These are phyloP conservation scores for Aricia artaxerxes DNA, from an alignment of 2,888 invertebrate species.

Conservation along the genomic window DNA sequence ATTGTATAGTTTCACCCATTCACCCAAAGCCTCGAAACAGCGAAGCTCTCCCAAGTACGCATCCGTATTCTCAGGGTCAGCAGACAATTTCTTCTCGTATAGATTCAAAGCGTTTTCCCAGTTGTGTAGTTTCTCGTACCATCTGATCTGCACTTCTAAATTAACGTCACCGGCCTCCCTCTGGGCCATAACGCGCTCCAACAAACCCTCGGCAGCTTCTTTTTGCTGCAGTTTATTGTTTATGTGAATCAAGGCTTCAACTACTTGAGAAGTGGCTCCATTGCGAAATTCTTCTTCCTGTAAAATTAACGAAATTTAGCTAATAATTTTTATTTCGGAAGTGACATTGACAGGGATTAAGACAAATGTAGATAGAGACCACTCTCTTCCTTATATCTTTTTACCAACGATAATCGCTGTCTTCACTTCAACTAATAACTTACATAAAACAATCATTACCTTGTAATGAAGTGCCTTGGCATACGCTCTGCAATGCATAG, in stretches of 20 bases:
- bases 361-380: too few relatives aligned
- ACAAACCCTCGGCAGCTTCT: slow-evolving; percentile 96
- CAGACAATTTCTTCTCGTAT: slow-evolving; percentile 88
- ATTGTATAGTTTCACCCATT: slow-evolving; percentile 94
- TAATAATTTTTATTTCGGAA: neutral
- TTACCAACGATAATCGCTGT: too few relatives aligned
- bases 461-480: slow-evolving; percentile 84
- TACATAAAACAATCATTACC: slow-evolving; percentile 46
- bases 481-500: slow-evolving; percentile 94
- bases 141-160: slow-evolving; percentile 85
- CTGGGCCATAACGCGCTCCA: slow-evolving; percentile 93
- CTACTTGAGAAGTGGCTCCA: slow-evolving; percentile 90
- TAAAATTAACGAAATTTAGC: neutral
- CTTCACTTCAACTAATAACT: too few relatives aligned
- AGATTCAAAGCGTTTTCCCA: slow-evolving; percentile 97
- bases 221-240: slow-evolving; percentile 99
- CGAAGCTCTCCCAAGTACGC: slow-evolving; percentile 95
- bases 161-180: slow-evolving; percentile 84
- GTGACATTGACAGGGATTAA: too few relatives aligned
- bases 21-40: slow-evolving; percentile 96
- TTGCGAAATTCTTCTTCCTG: slow-evolving; percentile 90
- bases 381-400: too few relatives aligned
- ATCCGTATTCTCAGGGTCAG: slow-evolving; percentile 85
- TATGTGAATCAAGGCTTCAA: slow-evolving; percentile 96
- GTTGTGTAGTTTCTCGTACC: slow-evolving; percentile 99